Evolutionary conservation across 2,888 invertebrate species (phyloP).

Genomic region (Taphrorychus bicolor): DNA sequence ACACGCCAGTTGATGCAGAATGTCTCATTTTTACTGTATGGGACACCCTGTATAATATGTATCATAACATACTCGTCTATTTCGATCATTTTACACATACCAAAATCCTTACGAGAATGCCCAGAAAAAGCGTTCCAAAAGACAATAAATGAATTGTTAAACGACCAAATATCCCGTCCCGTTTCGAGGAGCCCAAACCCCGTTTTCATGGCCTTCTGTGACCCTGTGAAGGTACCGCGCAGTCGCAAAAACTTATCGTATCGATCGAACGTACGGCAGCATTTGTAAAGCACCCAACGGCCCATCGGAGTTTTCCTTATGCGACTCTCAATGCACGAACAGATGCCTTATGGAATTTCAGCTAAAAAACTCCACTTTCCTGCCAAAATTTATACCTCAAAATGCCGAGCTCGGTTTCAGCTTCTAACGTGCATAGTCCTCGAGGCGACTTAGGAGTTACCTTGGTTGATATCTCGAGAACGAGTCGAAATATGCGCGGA

Average conservation of each 20-base stretch:
- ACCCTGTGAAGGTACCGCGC: slow-evolving; percentile 50
- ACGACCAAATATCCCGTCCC: background rate
- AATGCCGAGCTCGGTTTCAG: too few relatives aligned
- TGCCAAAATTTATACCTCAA: too few relatives aligned
- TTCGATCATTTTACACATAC: too few relatives aligned
- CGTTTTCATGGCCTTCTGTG: slow-evolving; percentile 51
- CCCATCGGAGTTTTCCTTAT: slow-evolving; percentile 41
- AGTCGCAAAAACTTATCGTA: slow-evolving; percentile 49
- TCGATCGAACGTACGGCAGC: slow-evolving; percentile 50
- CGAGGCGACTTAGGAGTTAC: background rate
- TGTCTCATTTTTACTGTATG: too few relatives aligned
- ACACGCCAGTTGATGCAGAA: too few relatives aligned
- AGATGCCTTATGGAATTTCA: slow-evolving; percentile 3
- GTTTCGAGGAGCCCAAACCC: slow-evolving; percentile 22
- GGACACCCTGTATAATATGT: too few relatives aligned
- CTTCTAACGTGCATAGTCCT: too few relatives aligned
- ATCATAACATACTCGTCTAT: too few relatives aligned
- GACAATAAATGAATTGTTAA: background rate
- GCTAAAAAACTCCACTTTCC: background rate
- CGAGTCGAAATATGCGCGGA: slow-evolving; percentile 15
- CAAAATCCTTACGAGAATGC: too few relatives aligned
- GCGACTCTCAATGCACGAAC: slow-evolving; percentile 27
- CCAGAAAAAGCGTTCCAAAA: background rate
- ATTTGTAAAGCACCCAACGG: slow-evolving; percentile 43
- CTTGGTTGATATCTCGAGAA: background rate